These are phyloP conservation scores for Tipula confusa DNA, from an alignment of 2,888 invertebrate species.

Conservation along the genomic window DNA sequence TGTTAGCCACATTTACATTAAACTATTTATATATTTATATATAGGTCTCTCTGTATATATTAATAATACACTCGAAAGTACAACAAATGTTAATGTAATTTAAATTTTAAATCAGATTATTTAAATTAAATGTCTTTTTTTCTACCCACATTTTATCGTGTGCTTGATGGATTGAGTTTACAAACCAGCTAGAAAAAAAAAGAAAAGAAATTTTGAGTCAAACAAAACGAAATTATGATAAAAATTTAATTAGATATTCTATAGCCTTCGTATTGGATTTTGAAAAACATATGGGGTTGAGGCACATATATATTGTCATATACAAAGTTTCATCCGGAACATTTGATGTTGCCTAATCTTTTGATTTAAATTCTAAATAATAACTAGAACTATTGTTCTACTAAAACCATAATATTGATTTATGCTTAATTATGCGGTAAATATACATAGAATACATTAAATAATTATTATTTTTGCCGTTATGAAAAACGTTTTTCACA, in stretches of 20 bases:
- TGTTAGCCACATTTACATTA: background rate
- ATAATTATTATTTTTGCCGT: background rate
- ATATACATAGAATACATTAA: background rate
- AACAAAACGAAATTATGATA: background rate
- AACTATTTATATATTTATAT: background rate
- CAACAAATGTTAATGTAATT: background rate
- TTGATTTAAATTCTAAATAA: background rate
- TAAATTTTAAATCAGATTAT: background rate
- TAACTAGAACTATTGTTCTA: background rate
- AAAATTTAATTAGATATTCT: background rate
- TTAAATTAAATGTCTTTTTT: background rate
- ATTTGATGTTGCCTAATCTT: too few species aligned
- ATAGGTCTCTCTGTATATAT: background rate
- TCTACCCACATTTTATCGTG: background rate
- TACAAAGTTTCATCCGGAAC: too few species aligned
- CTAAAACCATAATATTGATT: background rate
- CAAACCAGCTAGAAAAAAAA: background rate
- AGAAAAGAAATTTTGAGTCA: background rate
- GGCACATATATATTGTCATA: background rate
- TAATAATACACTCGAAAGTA: background rate
- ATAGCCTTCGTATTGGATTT: background rate
- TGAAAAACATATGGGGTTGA: background rate
- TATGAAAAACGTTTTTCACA: background rate
- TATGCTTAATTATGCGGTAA: background rate
- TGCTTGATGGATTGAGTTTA: background rate